phyloP scores from a whole-genome alignment of 1,140 invertebrate genomes.

The Philaenus spumarius region DNA sequence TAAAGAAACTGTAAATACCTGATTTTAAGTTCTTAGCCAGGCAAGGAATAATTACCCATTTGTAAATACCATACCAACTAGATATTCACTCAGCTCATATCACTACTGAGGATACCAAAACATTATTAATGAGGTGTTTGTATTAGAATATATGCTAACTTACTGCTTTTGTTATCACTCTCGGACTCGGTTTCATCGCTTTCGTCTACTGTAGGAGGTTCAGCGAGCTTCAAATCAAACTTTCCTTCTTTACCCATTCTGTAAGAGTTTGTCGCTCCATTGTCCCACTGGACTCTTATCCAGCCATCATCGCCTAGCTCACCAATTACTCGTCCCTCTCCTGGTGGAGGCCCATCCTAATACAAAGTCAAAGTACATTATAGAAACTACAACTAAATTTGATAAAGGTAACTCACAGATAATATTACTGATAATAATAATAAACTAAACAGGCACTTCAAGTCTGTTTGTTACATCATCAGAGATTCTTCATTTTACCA shows the following conservation, averaged over 20 bases:
- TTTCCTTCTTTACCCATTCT: slow-evolving; percentile 97
- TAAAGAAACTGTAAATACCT: too few relatives aligned
- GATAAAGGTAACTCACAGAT: too few relatives aligned
- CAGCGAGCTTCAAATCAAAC: slow-evolving; percentile 86
- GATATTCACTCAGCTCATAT: neutral
- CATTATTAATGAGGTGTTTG: neutral
- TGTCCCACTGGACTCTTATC: slow-evolving; percentile 97
- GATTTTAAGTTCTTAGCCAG: too few relatives aligned
- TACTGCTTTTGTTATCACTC: slow-evolving; percentile 16
- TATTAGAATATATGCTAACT: too few relatives aligned
- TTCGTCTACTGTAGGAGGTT: slow-evolving; percentile 67
- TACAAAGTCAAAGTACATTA: too few relatives aligned
- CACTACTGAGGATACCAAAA: neutral
- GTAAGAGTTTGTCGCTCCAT: slow-evolving; percentile 92
- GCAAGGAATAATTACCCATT: too few relatives aligned
- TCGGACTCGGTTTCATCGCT: slow-evolving; percentile 33
- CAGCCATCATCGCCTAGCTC: slow-evolving; percentile 94
- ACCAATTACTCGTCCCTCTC: slow-evolving; percentile 86
- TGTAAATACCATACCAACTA: too few relatives aligned
- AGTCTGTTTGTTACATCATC: too few relatives aligned
- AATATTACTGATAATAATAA: too few relatives aligned
- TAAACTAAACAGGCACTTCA: too few relatives aligned
- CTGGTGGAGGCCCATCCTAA: slow-evolving; percentile 81
- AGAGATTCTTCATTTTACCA: too few relatives aligned
- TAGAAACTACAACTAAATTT: too few relatives aligned